Conservation (phyloP, 2,113 vertebrate genomes). For the Rhynchomys soricoides region DNA sequence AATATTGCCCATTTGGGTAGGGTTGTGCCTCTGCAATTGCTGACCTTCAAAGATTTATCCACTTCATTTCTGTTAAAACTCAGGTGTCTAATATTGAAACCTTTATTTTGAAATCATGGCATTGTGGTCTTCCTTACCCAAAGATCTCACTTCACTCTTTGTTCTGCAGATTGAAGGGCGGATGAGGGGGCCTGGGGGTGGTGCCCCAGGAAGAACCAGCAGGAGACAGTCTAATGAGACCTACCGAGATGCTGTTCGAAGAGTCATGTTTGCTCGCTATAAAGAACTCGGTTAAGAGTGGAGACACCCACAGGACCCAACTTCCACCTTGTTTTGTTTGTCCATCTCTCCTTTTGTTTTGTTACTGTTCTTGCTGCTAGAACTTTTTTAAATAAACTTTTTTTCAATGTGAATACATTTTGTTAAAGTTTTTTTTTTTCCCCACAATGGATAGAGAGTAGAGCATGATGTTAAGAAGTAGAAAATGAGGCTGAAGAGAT, state of each 20-base stretch:
- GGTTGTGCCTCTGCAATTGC: conserved; percentile 3
- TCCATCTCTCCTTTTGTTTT: conserved; percentile 84
- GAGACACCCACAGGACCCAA: conserved; percentile 56
- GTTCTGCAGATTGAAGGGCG: conserved; percentile 86
- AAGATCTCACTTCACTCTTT: conserved; percentile 40
- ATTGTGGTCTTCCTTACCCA: not conserved
- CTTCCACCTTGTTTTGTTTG: conserved; percentile 79
- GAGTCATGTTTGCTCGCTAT: conserved; percentile 98
- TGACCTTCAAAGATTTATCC: not conserved
- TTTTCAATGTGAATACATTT: conserved; percentile 79
- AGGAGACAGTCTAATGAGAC: conserved; percentile 90
- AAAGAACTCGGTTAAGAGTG: conserved; percentile 93
- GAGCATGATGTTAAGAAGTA: not conserved
- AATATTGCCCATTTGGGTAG: not conserved
- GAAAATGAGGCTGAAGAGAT: not conserved
- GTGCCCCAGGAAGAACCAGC: conserved; percentile 88
- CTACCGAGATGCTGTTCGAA: conserved; percentile 95
- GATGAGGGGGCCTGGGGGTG: conserved; percentile 90
- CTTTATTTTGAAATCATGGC: not conserved
- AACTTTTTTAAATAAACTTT: conserved; percentile 86
- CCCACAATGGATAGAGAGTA: not conserved
- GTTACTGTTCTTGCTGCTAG: conserved; percentile 90
- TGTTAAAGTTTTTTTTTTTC: conserved; percentile 43
- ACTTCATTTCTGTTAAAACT: not conserved
- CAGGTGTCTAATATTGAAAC: not conserved